These are phyloP conservation scores for Eulithis prunata DNA, from an alignment of 2,888 invertebrate species.

Conservation along the genomic window DNA sequence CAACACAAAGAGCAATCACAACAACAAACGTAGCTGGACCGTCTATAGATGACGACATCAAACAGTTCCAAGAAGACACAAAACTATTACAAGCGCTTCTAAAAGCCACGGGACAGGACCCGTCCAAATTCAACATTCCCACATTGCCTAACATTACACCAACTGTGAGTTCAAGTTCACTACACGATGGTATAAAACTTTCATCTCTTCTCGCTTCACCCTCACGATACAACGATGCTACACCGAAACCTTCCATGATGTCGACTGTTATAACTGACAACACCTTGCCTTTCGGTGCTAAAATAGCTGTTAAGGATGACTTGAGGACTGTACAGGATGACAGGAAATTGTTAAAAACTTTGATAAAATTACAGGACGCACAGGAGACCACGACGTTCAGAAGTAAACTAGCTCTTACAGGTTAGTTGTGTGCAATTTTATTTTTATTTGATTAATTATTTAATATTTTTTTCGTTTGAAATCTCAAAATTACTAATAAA, in stretches of 20 bases:
- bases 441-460: too few species aligned
- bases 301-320: constrained; percentile 72
- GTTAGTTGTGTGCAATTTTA: constrained; percentile 47
- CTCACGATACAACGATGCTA: constrained; percentile 68
- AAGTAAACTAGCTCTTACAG: constrained; percentile 74
- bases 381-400: constrained; percentile 73
- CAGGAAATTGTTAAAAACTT: constrained; percentile 76
- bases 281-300: constrained; percentile 67
- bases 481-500: too few species aligned
- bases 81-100: constrained; percentile 75
- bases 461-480: too few species aligned
- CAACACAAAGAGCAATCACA: constrained; percentile 49
- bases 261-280: constrained; percentile 54
- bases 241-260: constrained; percentile 58
- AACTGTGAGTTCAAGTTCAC: constrained; percentile 60
- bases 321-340: constrained; percentile 73
- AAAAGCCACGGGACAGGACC: constrained; percentile 78
- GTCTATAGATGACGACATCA: constrained; percentile 77
- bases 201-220: constrained; percentile 63
- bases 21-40: constrained; percentile 43
- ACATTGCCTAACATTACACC: constrained; percentile 61
- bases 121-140: constrained; percentile 76
- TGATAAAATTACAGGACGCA: constrained; percentile 76
- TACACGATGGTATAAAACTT: constrained; percentile 63
- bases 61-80: constrained; percentile 79